Evolutionary conservation across 2,797 vertebrate species (phyloP).

Genomic region (Hydrophis major): DNA sequence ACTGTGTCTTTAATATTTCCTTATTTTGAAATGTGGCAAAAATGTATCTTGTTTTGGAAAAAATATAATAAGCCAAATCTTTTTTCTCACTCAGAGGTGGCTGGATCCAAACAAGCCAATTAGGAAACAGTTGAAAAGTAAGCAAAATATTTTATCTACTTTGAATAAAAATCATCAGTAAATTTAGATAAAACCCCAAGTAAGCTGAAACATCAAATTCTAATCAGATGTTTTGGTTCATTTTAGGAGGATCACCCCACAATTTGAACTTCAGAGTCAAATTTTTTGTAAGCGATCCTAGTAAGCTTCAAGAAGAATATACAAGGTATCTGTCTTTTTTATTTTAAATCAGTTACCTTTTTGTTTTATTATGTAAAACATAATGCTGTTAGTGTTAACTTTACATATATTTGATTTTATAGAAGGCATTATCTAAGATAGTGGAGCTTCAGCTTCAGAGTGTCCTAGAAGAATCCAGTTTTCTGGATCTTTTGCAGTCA

Average conservation of each 20-base stretch:
- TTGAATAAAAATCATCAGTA: slow-evolving; percentile 6
- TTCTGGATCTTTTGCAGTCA: neutral
- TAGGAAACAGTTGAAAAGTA: slow-evolving; percentile 98
- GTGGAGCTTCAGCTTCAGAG: neutral
- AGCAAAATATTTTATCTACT: slow-evolving; percentile 71
- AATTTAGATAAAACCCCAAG: slow-evolving; percentile 12
- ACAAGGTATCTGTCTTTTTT: slow-evolving; percentile 78
- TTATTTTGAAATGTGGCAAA: neutral
- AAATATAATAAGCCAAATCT: slow-evolving; percentile 29
- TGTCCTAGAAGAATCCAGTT: neutral
- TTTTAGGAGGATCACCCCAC: slow-evolving; percentile 92
- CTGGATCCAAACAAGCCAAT: slow-evolving; percentile 96
- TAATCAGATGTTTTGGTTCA: slow-evolving; percentile 66
- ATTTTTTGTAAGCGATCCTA: slow-evolving; percentile 95
- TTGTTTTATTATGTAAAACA: neutral
- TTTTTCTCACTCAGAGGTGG: slow-evolving; percentile 87
- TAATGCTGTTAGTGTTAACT: neutral
- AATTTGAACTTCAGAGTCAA: slow-evolving; percentile 97
- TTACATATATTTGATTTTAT: neutral
- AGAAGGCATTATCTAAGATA: neutral
- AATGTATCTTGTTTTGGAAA: neutral
- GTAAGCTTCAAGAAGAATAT: slow-evolving; percentile 98
- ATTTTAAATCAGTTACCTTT: neutral
- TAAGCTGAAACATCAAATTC: slow-evolving; percentile 47
- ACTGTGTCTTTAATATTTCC: neutral